These are phyloP conservation scores for Clistopyga incitator DNA, from an alignment of 2,888 invertebrate genomes.

Conservation along the genomic window DNA sequence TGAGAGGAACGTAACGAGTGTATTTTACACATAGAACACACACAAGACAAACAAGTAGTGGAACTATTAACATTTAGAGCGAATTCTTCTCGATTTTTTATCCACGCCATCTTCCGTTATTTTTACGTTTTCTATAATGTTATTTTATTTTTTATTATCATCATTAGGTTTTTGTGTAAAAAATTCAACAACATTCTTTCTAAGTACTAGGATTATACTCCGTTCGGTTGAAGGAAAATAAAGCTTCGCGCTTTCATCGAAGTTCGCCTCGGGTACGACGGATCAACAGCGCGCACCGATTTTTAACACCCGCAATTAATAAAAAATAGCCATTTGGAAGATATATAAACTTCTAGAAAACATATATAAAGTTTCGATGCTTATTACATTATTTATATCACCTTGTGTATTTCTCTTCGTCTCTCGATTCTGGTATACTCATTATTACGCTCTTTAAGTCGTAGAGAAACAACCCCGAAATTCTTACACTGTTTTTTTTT, in stretches of 20 bases:
- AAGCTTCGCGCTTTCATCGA: constrained; percentile 55
- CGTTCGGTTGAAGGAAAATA: constrained; percentile 65
- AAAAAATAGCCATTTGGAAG: constrained; percentile 67
- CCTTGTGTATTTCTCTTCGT: constrained; percentile 55
- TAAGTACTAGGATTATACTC: constrained; percentile 69
- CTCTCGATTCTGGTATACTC: constrained; percentile 51
- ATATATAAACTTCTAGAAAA: constrained; percentile 73
- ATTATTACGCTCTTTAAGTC: not conserved
- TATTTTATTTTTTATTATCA: constrained; percentile 72
- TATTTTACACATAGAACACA: constrained; percentile 7
- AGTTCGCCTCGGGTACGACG: constrained; percentile 37
- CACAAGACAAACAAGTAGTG: constrained; percentile 40
- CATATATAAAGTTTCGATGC: constrained; percentile 69
- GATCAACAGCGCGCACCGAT: constrained; percentile 30
- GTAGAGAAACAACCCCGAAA: constrained; percentile 18
- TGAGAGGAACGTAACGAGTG: constrained; percentile 33
- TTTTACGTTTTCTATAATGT: constrained; percentile 45
- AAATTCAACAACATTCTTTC: constrained; percentile 77
- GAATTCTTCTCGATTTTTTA: not conserved
- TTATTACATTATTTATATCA: constrained; percentile 57
- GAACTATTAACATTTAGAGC: constrained; percentile 5
- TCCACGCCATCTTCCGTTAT: not conserved
- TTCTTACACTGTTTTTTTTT: not conserved
- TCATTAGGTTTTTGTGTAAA: constrained; percentile 77
- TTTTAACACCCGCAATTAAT: constrained; percentile 35